Conservation (phyloP, 2,888 invertebrate genomes). For the Gymnoscelis rufifasciata region DNA sequence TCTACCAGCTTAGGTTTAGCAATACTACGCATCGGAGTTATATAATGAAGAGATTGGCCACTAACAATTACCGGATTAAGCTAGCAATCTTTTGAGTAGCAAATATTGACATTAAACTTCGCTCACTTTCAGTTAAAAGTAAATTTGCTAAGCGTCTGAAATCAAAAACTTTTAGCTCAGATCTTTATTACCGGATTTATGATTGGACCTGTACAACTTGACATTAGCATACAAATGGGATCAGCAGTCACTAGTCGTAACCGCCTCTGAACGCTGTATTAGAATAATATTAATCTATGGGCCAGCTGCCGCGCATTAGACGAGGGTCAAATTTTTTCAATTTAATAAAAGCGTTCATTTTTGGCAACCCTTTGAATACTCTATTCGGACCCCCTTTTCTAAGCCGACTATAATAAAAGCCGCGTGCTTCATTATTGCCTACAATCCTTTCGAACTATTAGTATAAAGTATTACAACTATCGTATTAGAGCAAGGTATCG, state of each 20-base stretch:
- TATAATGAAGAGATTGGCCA: too few species aligned
- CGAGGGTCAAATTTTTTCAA: constrained; percentile 53
- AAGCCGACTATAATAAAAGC: constrained; percentile 28
- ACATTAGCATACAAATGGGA: constrained; percentile 58
- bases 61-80: too few species aligned
- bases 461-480: constrained; percentile 5
- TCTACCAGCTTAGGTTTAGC: constrained; percentile 8
- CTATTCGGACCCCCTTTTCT: constrained; percentile 59
- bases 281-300: constrained; percentile 62
- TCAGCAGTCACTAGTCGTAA: constrained; percentile 35
- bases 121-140: not conserved
- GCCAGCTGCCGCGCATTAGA: constrained; percentile 57
- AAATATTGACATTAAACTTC: too few species aligned
- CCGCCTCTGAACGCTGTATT: constrained; percentile 46
- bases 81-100: too few species aligned
- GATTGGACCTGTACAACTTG: constrained; percentile 35
- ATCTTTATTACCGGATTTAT: constrained; percentile 25
- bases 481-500: constrained; percentile 11
- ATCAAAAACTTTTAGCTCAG: constrained; percentile 19
- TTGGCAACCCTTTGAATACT: constrained; percentile 72
- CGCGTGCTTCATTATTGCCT: constrained; percentile 36
- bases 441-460: constrained; percentile 22
- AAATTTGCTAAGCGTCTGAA: not conserved
- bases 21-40: too few species aligned
- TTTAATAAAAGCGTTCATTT: constrained; percentile 56